Evolutionary conservation across 1,140 invertebrate species (phyloP).

Genomic region (Planococcus citri): DNA sequence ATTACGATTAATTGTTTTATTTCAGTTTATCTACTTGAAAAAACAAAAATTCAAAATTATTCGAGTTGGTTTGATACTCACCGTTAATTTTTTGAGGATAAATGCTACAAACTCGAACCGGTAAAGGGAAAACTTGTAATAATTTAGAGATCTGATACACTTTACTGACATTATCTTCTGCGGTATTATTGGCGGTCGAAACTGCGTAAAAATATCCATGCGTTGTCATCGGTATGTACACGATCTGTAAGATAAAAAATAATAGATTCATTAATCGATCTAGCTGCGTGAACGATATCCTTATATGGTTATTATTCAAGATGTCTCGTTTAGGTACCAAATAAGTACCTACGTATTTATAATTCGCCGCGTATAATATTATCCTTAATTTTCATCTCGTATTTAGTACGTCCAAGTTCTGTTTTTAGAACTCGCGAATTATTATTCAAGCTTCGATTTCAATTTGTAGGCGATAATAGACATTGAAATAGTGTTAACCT

Average conservation of each 20-base stretch:
- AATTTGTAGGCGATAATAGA: no score
- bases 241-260: constrained; percentile 36
- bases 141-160: constrained; percentile 28
- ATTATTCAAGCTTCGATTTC: no score
- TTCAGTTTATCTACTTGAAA: not conserved
- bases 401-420: no score
- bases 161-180: constrained; percentile 27
- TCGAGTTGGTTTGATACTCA: constrained; percentile 13
- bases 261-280: not conserved
- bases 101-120: constrained; percentile 28
- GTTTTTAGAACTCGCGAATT: no score
- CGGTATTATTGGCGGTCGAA: constrained; percentile 24
- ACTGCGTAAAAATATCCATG: constrained; percentile 43
- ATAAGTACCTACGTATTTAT: no score
- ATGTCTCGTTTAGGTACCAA: no score
- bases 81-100: constrained; percentile 28
- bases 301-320: no score
- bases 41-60: not conserved
- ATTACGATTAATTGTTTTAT: not conserved
- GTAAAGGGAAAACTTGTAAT: constrained; percentile 28
- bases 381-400: no score
- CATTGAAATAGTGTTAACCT: no score
- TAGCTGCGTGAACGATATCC: not conserved
- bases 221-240: constrained; percentile 45
- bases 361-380: no score